Conservation (phyloP, 1,140 invertebrate genomes). For the Leptoteleia sp. region DNA sequence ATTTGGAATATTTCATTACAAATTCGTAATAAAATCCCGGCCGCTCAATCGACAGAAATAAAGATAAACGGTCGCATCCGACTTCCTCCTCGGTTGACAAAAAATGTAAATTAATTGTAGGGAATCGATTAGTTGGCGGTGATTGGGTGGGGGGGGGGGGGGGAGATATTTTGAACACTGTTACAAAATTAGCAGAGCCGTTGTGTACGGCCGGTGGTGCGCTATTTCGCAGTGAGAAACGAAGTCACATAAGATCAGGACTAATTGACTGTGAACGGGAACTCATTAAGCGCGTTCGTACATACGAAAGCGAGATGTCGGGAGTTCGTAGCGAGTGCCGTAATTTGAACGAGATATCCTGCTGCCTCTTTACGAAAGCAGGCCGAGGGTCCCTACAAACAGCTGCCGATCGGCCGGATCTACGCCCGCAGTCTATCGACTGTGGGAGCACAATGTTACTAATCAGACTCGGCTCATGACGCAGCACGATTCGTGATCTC, state of each 20-base stretch:
- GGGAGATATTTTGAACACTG: constrained; percentile 25
- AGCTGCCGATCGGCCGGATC: constrained; percentile 63
- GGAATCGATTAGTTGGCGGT: constrained; percentile 24
- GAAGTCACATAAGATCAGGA: constrained; percentile 63
- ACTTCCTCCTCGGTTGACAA: neutral
- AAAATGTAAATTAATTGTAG: constrained; percentile 18
- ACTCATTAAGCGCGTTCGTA: constrained; percentile 73
- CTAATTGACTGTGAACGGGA: constrained; percentile 74
- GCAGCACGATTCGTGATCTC: constrained; percentile 58
- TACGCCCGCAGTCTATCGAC: constrained; percentile 57
- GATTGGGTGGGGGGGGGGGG: too few relatives aligned
- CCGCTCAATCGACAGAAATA: neutral
- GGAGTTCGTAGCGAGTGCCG: constrained; percentile 71
- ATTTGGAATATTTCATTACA: too few relatives aligned
- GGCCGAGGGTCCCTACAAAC: constrained; percentile 49
- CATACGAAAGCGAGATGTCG: constrained; percentile 70
- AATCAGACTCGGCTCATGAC: constrained; percentile 56
- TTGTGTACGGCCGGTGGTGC: constrained; percentile 4
- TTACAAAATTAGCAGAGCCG: constrained; percentile 53
- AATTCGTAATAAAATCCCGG: too few relatives aligned
- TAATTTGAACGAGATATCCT: constrained; percentile 72
- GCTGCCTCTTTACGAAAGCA: constrained; percentile 66
- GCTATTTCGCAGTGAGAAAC: constrained; percentile 39
- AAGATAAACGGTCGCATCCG: neutral
- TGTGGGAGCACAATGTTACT: constrained; percentile 57